phyloP scores from a whole-genome alignment of 2,797 vertebrate genomes.

The Sebastes itinus region DNA sequence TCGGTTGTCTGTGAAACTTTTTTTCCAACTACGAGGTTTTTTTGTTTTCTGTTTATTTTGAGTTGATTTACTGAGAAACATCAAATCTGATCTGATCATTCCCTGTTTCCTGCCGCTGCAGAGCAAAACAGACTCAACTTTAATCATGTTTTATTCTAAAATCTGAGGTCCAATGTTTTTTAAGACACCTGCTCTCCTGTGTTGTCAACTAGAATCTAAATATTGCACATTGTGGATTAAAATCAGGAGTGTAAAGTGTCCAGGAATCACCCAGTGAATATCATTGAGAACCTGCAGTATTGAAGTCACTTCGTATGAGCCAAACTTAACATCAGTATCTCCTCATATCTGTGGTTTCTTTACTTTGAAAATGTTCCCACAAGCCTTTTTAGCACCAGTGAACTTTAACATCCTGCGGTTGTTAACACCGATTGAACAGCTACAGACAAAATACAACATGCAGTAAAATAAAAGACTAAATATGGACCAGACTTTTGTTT shows the following conservation, averaged over 20 bases:
- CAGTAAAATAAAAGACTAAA: background rate
- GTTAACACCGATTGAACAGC: background rate
- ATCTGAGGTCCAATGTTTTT: background rate
- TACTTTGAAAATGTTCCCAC: background rate
- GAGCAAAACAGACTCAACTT: background rate
- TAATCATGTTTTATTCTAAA: background rate
- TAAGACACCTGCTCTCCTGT: background rate
- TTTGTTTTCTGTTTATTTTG: background rate
- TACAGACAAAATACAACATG: background rate
- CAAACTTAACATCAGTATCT: background rate
- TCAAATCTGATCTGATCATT: background rate
- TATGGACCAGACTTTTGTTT: background rate
- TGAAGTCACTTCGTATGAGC: background rate
- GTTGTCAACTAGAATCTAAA: background rate
- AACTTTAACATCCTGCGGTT: background rate
- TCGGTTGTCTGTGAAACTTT: background rate
- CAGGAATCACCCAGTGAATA: background rate
- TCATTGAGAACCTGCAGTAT: background rate
- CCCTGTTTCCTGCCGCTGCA: background rate
- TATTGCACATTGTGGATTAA: background rate
- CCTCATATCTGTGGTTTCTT: background rate
- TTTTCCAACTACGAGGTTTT: background rate
- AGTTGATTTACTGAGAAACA: background rate
- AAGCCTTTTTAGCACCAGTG: background rate
- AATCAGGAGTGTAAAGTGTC: background rate